Conservation (phyloP, 2,797 vertebrate species). For the Chrysocyon brachyurus region DNA sequence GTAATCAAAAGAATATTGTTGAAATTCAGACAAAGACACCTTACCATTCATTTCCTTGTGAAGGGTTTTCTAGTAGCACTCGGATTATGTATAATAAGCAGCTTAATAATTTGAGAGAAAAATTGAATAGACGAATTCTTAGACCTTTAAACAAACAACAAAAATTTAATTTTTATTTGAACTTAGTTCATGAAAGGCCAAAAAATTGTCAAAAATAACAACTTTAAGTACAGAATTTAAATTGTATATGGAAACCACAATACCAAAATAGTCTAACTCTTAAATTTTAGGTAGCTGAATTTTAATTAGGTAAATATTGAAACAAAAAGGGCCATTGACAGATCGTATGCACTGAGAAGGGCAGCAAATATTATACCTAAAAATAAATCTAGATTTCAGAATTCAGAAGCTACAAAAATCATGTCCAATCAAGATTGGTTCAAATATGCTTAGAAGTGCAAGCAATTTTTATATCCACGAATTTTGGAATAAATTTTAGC, state of each 20-base stretch:
- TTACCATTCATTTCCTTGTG: slow-evolving; percentile 90
- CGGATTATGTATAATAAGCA: slow-evolving; percentile 92
- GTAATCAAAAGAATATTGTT: slow-evolving; percentile 20
- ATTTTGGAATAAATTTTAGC: neutral
- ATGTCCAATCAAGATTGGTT: neutral
- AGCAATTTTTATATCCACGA: neutral
- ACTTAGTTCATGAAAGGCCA: slow-evolving; percentile 16
- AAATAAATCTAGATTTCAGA: neutral
- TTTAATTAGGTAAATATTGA: slow-evolving; percentile 48
- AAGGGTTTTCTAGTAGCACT: slow-evolving; percentile 90
- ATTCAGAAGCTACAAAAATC: neutral
- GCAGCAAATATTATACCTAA: neutral
- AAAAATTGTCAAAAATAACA: slow-evolving; percentile 50
- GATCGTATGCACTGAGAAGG: neutral
- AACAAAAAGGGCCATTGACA: slow-evolving; percentile 5
- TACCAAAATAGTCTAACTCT: neutral
- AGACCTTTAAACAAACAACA: slow-evolving; percentile 88
- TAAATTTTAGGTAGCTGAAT: slow-evolving; percentile 25
- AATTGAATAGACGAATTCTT: slow-evolving; percentile 93
- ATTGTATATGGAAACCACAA: slow-evolving; percentile 57
- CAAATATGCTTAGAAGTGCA: neutral
- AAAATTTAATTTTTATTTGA: slow-evolving; percentile 71
- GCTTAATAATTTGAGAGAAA: slow-evolving; percentile 93
- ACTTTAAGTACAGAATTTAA: slow-evolving; percentile 41
- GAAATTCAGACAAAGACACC: slow-evolving; percentile 49